Percentiles rank a stretch among this genome's conserved stretches.
Conservation (phyloP, 2,113 vertebrate genomes). For the Neopipo cinnamomea region DNA sequence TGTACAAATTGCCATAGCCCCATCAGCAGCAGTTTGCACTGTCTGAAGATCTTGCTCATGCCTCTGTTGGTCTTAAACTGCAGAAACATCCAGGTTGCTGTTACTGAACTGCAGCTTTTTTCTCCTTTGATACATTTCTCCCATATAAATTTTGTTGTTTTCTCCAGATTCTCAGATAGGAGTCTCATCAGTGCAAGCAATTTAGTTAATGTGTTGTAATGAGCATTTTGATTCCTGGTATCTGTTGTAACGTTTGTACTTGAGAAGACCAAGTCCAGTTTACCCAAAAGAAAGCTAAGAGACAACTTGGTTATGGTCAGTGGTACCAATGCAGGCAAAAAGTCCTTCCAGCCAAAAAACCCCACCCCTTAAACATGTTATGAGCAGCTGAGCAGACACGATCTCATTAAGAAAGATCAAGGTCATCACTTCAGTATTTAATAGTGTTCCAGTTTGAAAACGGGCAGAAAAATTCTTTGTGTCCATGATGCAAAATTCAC, state of each 20-base stretch:
- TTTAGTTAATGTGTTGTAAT: not conserved
- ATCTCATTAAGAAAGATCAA: not conserved
- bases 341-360: not conserved
- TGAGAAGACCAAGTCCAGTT: not conserved
- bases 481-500: not conserved
- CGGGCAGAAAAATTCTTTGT: not conserved
- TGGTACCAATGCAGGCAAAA: not conserved
- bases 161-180: not conserved
- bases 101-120: not conserved
- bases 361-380: not conserved
- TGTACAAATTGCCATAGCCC: not conserved
- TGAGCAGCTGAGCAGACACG: not conserved
- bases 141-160: not conserved
- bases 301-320: not conserved
- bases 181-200: not conserved
- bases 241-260: not conserved
- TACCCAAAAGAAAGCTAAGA: not conserved
- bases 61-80: not conserved
- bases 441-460: not conserved
- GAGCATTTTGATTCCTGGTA: not conserved
- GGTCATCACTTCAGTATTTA: not conserved
- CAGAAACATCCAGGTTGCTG: not conserved
- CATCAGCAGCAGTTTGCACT: not conserved
- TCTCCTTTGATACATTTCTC: not conserved
- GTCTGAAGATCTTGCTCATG: not conserved